These are phyloP conservation scores for Crotalus horridus DNA, from an alignment of 2,113 vertebrate species.

Conservation along the genomic window DNA sequence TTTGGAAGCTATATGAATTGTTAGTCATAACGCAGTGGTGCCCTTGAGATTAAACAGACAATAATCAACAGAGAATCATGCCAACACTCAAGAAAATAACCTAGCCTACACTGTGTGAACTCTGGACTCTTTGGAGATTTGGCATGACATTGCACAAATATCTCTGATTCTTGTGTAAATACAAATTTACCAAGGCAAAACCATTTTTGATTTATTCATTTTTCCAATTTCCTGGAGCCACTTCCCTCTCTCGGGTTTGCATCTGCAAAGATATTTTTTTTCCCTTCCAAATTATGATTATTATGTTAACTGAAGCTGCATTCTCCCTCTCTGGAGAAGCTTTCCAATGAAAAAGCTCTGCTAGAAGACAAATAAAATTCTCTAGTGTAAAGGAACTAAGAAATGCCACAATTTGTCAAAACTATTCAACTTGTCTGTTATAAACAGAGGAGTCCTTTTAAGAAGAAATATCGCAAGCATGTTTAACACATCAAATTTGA, in stretches of 20 bases:
- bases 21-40: not conserved
- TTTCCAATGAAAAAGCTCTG: slow-evolving; percentile 26
- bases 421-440: not conserved
- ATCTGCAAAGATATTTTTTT: not conserved
- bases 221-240: not conserved
- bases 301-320: not conserved
- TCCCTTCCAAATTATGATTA: not conserved
- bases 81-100: not conserved
- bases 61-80: not conserved
- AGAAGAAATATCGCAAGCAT: not conserved
- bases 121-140: not conserved
- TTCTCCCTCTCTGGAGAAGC: not conserved
- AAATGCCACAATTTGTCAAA: not conserved
- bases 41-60: not conserved
- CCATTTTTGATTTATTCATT: not conserved
- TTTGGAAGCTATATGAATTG: not conserved
- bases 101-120: not conserved
- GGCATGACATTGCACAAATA: not conserved
- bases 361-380: slow-evolving; percentile 1
- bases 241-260: not conserved
- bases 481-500: not conserved
- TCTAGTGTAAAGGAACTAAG: not conserved
- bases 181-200: not conserved
- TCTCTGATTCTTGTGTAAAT: not conserved
- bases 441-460: not conserved